A percentile compares a stretch with the other conserved stretches of the same genome.
Evolutionary conservation across 2,113 vertebrate species (phyloP).

Genomic region (Synodontis membranacea): DNA sequence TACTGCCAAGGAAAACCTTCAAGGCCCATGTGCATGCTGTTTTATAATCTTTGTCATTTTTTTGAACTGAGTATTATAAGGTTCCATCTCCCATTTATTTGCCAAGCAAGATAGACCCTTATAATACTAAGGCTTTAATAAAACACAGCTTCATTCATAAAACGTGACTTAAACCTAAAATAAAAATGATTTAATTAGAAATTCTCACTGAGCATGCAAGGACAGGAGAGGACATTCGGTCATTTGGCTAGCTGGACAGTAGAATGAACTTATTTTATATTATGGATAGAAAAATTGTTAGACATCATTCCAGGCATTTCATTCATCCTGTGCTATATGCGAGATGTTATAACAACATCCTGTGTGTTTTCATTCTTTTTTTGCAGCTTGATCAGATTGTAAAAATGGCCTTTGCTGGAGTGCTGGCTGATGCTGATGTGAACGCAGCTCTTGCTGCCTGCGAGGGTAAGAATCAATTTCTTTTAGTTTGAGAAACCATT

Average conservation of each 20-base stretch:
- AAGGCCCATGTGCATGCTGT: slow-evolving; percentile 8
- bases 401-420: slow-evolving; percentile 72
- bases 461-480: slow-evolving; percentile 66
- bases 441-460: slow-evolving; percentile 74
- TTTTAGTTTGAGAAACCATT: not conserved
- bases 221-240: not conserved
- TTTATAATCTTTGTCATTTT: not conserved
- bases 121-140: not conserved
- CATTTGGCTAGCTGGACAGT: not conserved
- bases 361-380: slow-evolving; percentile 15
- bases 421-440: slow-evolving; percentile 75
- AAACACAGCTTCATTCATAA: not conserved
- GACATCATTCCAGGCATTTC: not conserved
- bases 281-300: not conserved
- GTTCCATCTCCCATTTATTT: not conserved
- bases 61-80: not conserved
- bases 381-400: slow-evolving; percentile 52
- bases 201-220: not conserved
- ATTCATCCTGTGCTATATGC: not conserved
- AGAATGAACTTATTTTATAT: not conserved
- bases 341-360: not conserved
- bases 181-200: not conserved
- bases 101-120: not conserved
- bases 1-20: not conserved
- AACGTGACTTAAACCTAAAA: not conserved